Evolutionary conservation across 2,113 vertebrate species (phyloP), one percentile per base, ranked within the genome.

Genomic region (Coptodon rendalli): DNA sequence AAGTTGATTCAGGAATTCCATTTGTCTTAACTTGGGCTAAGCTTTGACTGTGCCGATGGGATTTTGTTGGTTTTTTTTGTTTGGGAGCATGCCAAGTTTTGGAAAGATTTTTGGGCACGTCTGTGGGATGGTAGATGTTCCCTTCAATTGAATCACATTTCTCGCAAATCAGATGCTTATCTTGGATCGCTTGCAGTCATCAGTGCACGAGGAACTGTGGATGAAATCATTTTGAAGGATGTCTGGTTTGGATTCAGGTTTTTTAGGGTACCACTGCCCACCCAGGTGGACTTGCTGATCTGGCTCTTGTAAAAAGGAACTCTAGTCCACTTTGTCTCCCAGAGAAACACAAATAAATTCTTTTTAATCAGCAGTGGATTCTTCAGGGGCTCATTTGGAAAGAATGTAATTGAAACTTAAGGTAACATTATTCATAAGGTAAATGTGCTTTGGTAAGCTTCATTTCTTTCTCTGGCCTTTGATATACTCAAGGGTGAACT

Each of bases 331-430:
- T 91, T 93, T 91, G 59, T 88, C 80, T 93, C 56, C 63, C 40
- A 27, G 22, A 91, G 87, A 91, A 95, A 94, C 87, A 89, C 86
- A 94, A 95, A 93, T 93, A 95, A 93, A 96, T 93, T 93, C 66
- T 82, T 89, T 94, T 95, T 95, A 94, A 96, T 95, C 94, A 96
- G 86, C 88, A 43, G 9, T 31, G 79, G 43, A 82, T 83, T 93
- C 89, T 94, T 94, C n/a, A 2, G 91, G 84, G 92, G 81, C 89
- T 93, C 91, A 89, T 95, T 94, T 93, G 90, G 90, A 93, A 93
- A 84, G 94, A 95, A 95, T 95, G 95, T 90, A 94, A 95, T 93
- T 92, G 85, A 94, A 93, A 93, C 90, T 91, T 86, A 91, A 92
- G 79, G 93, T 93, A 92, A 89, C 89, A 91, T 93, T 91, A 88